Percentiles rank a stretch among this genome's conserved stretches.
phyloP scores from a whole-genome alignment of 2,113 vertebrate species.

The Turnix velox region DNA sequence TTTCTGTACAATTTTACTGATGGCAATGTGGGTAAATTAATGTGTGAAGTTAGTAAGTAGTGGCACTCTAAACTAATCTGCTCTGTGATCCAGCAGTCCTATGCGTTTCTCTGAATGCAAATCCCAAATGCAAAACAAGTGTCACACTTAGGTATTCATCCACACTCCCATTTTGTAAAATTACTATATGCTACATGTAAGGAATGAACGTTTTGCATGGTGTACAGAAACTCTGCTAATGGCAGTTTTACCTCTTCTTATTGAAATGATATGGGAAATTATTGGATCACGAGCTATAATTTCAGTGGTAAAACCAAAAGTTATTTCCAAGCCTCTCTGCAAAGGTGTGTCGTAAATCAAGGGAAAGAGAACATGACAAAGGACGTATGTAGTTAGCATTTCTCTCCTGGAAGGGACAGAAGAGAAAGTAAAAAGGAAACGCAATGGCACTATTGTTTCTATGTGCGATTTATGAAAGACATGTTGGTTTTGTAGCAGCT shows the following conservation, averaged over 20 bases:
- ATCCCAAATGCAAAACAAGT: not conserved
- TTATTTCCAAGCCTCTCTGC: slow-evolving; percentile 20
- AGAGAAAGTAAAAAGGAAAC: not conserved
- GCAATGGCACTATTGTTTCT: not conserved
- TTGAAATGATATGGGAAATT: slow-evolving; percentile 32
- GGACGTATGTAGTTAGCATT: not conserved
- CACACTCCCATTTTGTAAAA: not conserved
- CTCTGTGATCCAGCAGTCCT: not conserved
- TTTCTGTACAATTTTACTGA: not conserved
- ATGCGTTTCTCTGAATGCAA: not conserved
- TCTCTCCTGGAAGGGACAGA: not conserved
- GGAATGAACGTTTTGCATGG: not conserved
- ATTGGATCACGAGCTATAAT: slow-evolving; percentile 3
- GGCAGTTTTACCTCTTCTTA: not conserved
- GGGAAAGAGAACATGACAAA: not conserved
- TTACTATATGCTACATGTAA: not conserved
- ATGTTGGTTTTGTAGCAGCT: not conserved
- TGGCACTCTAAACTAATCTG: not conserved
- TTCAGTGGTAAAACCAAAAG: slow-evolving; percentile 27
- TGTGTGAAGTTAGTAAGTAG: not conserved
- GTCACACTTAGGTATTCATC: not conserved
- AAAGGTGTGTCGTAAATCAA: slow-evolving; percentile 42
- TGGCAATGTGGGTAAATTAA: not conserved
- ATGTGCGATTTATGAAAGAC: not conserved
- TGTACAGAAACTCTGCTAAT: not conserved